These are phyloP conservation scores for Onychomys torridus DNA, from an alignment of 2,797 vertebrate genomes.

Conservation along the genomic window DNA sequence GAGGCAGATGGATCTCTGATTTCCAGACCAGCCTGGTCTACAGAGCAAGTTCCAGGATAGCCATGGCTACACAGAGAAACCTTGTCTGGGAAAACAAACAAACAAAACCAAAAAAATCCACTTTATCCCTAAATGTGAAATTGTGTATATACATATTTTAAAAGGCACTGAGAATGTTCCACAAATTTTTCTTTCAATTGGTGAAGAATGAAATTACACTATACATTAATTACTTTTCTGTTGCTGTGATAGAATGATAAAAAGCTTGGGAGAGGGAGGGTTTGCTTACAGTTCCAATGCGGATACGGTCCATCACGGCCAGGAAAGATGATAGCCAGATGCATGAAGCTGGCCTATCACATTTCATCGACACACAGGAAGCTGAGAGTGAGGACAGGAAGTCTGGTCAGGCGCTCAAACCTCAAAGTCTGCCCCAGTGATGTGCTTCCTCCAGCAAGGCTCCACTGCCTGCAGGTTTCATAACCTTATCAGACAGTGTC, in stretches of 20 bases:
- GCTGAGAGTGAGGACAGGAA: not conserved
- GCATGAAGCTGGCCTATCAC: not conserved
- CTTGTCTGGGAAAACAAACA: too few relatives aligned
- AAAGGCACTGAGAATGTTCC: slow-evolving; percentile 33
- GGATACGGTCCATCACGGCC: not conserved
- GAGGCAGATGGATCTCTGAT: too few relatives aligned
- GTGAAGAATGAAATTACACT: not conserved
- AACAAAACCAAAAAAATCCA: not conserved
- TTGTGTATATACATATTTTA: not conserved
- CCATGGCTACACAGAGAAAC: too few relatives aligned
- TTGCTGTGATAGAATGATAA: not conserved
- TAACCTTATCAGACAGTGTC: not conserved
- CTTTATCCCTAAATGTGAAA: not conserved
- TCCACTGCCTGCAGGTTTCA: not conserved
- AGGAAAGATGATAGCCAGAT: not conserved
- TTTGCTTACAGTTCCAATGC: not conserved
- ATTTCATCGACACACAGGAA: not conserved
- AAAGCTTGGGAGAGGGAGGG: not conserved
- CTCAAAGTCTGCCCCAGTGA: not conserved
- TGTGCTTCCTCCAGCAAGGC: not conserved
- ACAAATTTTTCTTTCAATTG: not conserved
- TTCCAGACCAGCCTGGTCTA: too few relatives aligned
- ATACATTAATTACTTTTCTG: too few relatives aligned
- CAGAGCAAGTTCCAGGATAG: too few relatives aligned
- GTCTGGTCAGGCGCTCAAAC: not conserved